phyloP scores from a whole-genome alignment of 2,113 vertebrate genomes.

The Orthonyx spaldingii region DNA sequence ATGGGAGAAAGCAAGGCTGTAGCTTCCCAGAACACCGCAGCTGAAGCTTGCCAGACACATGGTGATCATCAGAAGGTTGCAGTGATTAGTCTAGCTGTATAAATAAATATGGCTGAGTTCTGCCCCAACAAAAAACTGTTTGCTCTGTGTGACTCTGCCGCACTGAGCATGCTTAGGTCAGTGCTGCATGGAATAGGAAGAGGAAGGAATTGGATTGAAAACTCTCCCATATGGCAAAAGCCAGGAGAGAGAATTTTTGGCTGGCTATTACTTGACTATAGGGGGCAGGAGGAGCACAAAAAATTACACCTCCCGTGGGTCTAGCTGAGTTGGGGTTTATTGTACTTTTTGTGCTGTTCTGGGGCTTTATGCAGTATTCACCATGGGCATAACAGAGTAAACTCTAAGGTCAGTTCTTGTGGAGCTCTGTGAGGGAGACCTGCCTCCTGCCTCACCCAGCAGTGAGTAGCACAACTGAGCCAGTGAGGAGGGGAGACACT shows the following conservation, averaged over 20 bases:
- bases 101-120: slow-evolving; percentile 53
- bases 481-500: not conserved
- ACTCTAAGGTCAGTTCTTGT: not conserved
- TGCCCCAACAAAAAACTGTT: not conserved
- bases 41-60: slow-evolving; percentile 44
- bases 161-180: not conserved
- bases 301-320: not conserved
- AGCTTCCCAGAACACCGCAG: slow-evolving; percentile 47
- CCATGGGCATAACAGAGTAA: not conserved
- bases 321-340: not conserved
- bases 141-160: not conserved
- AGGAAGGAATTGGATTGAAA: not conserved
- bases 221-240: not conserved
- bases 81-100: slow-evolving; percentile 32
- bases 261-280: not conserved
- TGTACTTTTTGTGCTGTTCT: not conserved
- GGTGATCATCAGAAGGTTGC: slow-evolving; percentile 52
- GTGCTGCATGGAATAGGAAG: not conserved
- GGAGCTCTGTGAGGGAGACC: not conserved
- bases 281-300: not conserved
- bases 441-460: not conserved
- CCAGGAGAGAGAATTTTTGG: not conserved
- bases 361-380: not conserved
- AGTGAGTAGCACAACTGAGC: not conserved
- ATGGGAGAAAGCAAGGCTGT: slow-evolving; percentile 32